These are phyloP conservation scores for Listrodromus nycthemerus DNA, from an alignment of 2,888 invertebrate species.

Conservation along the genomic window DNA sequence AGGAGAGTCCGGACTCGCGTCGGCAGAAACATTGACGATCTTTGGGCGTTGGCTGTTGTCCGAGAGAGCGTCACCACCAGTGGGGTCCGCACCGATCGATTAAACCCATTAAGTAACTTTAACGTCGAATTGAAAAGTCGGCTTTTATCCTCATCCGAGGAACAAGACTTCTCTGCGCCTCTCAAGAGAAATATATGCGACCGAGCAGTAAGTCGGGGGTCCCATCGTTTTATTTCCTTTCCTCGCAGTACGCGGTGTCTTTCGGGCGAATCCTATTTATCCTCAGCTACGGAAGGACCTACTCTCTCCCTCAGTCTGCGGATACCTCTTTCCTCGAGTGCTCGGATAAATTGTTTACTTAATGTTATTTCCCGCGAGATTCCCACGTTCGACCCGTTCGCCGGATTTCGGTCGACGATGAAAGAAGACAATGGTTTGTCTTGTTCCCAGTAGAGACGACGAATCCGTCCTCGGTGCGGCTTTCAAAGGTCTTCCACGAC, in stretches of 20 bases:
- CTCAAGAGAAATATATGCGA: neutral
- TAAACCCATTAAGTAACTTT: constrained; percentile 71
- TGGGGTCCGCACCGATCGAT: constrained; percentile 67
- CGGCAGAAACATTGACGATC: neutral
- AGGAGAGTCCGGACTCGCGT: neutral
- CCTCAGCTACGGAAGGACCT: neutral
- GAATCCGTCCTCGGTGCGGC: neutral
- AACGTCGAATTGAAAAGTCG: constrained; percentile 69
- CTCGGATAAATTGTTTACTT: constrained; percentile 27
- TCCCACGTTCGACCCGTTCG: neutral
- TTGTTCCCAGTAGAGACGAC: neutral
- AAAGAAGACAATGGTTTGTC: constrained; percentile 4
- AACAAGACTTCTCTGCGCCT: neutral
- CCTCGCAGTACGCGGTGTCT: neutral
- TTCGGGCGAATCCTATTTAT: constrained; percentile 19
- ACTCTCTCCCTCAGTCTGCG: neutral
- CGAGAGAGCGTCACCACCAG: neutral
- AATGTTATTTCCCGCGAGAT: constrained; percentile 23
- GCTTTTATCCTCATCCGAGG: constrained; percentile 4
- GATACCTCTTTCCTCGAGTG: constrained; percentile 1
- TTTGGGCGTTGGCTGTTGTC: constrained; percentile 19
- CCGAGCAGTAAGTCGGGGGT: neutral
- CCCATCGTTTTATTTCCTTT: neutral
- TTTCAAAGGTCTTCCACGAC: constrained; percentile 4
- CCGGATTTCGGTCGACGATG: neutral